Conservation (phyloP, 30 jellyfish, hydroid and myxozoan genomes). For the Pseudorhiza aurosa region DNA sequence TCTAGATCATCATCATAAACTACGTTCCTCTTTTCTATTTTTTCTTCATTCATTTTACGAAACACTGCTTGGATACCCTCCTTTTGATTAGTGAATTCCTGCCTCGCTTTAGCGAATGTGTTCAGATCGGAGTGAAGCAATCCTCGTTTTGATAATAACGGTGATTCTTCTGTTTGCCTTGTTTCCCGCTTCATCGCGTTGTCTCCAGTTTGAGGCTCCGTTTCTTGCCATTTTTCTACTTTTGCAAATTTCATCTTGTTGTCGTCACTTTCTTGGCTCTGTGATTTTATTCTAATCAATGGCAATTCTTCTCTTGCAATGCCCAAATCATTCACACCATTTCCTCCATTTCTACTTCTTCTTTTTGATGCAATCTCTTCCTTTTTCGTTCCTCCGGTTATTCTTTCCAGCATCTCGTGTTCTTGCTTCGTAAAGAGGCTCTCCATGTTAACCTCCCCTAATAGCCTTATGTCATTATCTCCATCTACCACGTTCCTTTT, state of each 20-base stretch:
- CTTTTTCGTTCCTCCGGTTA: conserved; percentile 43
- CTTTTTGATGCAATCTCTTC: neutral
- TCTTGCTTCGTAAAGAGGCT: conserved; percentile 29
- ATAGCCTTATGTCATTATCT: conserved; percentile 53
- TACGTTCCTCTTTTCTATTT: conserved; percentile 44
- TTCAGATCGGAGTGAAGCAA: neutral
- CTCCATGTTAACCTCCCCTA: conserved; percentile 44
- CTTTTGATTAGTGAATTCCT: conserved; percentile 4
- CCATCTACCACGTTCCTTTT: conserved; percentile 53
- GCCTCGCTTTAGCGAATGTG: neutral
- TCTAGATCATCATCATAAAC: conserved; percentile 74
- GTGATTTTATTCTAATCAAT: neutral
- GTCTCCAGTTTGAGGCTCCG: neutral
- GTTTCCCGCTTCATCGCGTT: neutral
- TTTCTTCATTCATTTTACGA: neutral
- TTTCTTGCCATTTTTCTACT: neutral
- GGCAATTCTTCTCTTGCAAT: neutral
- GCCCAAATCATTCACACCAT: neutral
- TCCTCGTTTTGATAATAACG: conserved; percentile 2
- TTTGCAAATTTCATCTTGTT: neutral
- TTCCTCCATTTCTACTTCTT: neutral
- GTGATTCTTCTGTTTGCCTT: conserved; percentile 3
- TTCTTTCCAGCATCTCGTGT: conserved; percentile 46
- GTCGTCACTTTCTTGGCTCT: conserved; percentile 23
- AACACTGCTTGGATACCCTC: conserved; percentile 16